Conservation (phyloP, 2,888 invertebrate species). For the Sinhomidia bicolor region DNA sequence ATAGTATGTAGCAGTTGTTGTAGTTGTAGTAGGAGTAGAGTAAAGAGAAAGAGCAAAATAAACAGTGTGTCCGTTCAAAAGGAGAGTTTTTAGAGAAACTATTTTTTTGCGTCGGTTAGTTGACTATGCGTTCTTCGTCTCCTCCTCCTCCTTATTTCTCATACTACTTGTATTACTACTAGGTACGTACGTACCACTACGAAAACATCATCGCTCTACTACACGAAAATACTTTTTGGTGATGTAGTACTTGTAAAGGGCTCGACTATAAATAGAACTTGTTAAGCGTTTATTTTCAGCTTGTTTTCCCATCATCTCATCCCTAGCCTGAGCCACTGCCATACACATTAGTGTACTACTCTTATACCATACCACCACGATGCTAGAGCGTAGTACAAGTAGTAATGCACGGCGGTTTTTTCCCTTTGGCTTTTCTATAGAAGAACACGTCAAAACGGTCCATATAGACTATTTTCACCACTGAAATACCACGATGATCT, state of each 20-base stretch:
- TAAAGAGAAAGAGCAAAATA: not conserved
- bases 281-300: slow-evolving; percentile 73
- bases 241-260: slow-evolving; percentile 61
- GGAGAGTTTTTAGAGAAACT: not conserved
- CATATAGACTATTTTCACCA: slow-evolving; percentile 22
- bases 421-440: not conserved
- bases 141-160: slow-evolving; percentile 35
- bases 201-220: slow-evolving; percentile 10
- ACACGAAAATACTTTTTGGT: slow-evolving; percentile 48
- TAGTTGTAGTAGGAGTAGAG: slow-evolving; percentile 21
- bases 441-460: not conserved
- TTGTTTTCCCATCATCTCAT: slow-evolving; percentile 71
- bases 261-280: slow-evolving; percentile 72
- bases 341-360: slow-evolving; percentile 57
- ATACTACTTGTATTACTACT: not conserved
- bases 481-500: not conserved
- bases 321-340: slow-evolving; percentile 70
- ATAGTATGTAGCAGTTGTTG: too few species aligned
- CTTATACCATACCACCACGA: too few species aligned
- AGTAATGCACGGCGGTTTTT: not conserved
- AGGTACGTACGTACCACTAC: too few species aligned
- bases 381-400: too few species aligned
- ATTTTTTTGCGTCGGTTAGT: not conserved
- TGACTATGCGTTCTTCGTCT: not conserved
- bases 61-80: not conserved